Conservation (phyloP, 1,140 invertebrate genomes). For the Temnothorax curvispinosus region DNA sequence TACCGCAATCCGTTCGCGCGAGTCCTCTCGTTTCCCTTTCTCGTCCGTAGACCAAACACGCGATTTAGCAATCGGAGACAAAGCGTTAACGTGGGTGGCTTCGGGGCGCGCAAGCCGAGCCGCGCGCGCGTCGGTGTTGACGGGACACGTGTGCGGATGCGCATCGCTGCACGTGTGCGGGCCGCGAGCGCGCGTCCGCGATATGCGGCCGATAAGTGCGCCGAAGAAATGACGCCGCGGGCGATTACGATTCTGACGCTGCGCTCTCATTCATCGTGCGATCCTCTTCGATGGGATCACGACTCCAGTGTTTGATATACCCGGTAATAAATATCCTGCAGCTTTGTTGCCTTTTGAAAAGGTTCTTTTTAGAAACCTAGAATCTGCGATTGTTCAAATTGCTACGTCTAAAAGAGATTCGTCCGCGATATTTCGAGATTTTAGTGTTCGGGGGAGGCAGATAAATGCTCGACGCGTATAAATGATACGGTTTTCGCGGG, state of each 20-base stretch:
- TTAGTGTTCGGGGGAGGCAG: background rate
- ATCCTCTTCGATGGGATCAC: background rate
- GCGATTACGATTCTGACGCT: constrained; percentile 40
- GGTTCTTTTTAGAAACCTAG: background rate
- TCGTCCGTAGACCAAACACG: constrained; percentile 58
- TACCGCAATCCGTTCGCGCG: background rate
- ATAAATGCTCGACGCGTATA: background rate
- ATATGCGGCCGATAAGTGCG: constrained; percentile 64
- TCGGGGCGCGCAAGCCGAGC: constrained; percentile 34
- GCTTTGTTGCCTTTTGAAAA: background rate
- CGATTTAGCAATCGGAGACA: constrained; percentile 70
- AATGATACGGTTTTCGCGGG: background rate
- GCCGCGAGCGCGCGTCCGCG: constrained; percentile 12
- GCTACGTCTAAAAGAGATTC: background rate
- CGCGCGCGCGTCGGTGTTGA: constrained; percentile 13
- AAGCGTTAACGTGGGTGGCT: constrained; percentile 73
- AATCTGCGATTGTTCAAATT: background rate
- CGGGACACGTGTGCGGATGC: constrained; percentile 45
- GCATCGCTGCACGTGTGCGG: constrained; percentile 25
- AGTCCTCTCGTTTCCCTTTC: background rate
- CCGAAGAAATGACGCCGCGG: constrained; percentile 53
- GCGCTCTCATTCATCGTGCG: constrained; percentile 34
- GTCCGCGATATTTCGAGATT: background rate
- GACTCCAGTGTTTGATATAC: background rate
- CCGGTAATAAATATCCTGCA: background rate